Evolutionary conservation across 1,140 invertebrate genomes (phyloP).

Genomic region (Hyles vespertilio): DNA sequence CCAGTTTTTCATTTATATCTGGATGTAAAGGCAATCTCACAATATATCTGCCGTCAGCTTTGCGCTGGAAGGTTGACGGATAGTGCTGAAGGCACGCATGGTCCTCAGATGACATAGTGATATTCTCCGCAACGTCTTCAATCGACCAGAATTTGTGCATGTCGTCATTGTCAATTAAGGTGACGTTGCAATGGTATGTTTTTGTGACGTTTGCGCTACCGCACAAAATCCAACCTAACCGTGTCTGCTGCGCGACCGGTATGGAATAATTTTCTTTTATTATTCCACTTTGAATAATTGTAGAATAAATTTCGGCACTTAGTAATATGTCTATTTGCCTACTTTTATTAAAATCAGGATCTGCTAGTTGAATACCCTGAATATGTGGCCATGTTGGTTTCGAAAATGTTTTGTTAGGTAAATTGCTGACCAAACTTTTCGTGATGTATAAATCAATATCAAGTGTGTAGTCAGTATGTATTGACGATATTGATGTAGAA

Average conservation of each 20-base stretch:
- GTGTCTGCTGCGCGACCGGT: constrained; percentile 27
- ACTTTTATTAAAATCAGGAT: constrained; percentile 15
- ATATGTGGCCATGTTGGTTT: constrained; percentile 7
- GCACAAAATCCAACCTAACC: constrained; percentile 30
- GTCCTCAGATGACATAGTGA: constrained; percentile 4
- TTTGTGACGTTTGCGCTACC: constrained; percentile 22
- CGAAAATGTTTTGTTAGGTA: background rate
- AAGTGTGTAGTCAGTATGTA: constrained; percentile 1
- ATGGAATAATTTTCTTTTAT: constrained; percentile 7
- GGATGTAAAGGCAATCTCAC: constrained; percentile 18
- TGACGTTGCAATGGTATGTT: constrained; percentile 22
- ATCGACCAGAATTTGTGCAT: constrained; percentile 27
- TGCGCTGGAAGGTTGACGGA: constrained; percentile 6
- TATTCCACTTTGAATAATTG: constrained; percentile 21
- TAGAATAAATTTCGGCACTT: constrained; percentile 22
- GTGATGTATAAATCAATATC: background rate
- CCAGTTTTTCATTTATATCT: constrained; percentile 17
- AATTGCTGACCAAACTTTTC: background rate
- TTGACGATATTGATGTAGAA: background rate
- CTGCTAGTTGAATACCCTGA: constrained; percentile 15
- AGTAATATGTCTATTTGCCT: constrained; percentile 23
- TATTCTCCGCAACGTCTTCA: constrained; percentile 19
- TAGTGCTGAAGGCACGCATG: constrained; percentile 19
- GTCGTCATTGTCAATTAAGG: constrained; percentile 14
- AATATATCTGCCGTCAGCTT: constrained; percentile 14